phyloP scores from a whole-genome alignment of 2,797 vertebrate genomes.

The Simalia tracyae region DNA sequence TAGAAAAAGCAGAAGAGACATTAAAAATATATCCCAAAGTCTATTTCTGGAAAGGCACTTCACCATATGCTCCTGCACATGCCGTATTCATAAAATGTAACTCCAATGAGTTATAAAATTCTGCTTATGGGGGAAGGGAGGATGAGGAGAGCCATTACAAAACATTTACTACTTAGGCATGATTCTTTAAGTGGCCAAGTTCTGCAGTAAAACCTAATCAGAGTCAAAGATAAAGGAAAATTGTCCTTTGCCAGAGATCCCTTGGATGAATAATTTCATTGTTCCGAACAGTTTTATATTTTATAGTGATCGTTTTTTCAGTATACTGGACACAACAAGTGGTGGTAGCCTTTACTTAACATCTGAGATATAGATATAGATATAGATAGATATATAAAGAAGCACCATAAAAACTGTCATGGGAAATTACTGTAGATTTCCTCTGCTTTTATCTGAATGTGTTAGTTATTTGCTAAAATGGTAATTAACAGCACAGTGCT shows the following conservation, averaged over 20 bases:
- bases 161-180: slow-evolving; percentile 15
- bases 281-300: slow-evolving; percentile 26
- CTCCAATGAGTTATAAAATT: slow-evolving; percentile 20
- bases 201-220: slow-evolving; percentile 36
- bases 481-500: not conserved
- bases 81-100: slow-evolving; percentile 23
- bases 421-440: rapidly evolving
- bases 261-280: slow-evolving; percentile 19
- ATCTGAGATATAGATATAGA: not conserved
- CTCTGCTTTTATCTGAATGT: not conserved
- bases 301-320: not conserved
- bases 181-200: slow-evolving; percentile 26
- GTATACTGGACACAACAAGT: not conserved
- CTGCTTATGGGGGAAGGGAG: not conserved
- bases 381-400: not conserved
- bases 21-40: slow-evolving; percentile 2
- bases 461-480: not conserved
- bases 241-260: slow-evolving; percentile 16
- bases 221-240: slow-evolving; percentile 32
- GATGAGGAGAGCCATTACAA: slow-evolving; percentile 19
- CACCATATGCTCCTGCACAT: slow-evolving; percentile 16
- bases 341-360: slow-evolving; percentile 5
- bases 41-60: slow-evolving; percentile 4
- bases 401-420: not conserved
- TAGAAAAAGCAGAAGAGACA: not conserved